phyloP scores from a whole-genome alignment of 2,113 vertebrate species.

The Pipa parva region DNA sequence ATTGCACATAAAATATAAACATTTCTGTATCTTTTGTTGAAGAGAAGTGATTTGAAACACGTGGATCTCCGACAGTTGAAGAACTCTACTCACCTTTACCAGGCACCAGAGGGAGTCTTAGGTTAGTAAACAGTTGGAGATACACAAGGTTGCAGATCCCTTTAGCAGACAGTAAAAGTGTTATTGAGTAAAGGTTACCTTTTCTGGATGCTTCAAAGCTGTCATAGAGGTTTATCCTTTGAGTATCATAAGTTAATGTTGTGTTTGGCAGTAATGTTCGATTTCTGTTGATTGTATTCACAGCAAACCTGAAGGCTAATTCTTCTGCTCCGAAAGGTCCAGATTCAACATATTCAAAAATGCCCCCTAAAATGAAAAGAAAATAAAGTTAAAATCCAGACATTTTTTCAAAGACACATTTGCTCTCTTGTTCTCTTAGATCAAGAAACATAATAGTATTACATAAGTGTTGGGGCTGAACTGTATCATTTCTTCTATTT shows the following conservation, averaged over 20 bases:
- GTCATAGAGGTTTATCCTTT: conserved; percentile 98
- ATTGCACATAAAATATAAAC: no score
- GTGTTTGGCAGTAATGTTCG: conserved; percentile 97
- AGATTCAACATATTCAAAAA: conserved; percentile 95
- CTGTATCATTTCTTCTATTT: no score
- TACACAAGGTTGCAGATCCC: background rate
- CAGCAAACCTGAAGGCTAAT: conserved; percentile 97
- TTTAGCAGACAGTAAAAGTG: conserved; percentile 4
- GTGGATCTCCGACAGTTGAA: no score
- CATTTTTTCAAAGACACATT: background rate
- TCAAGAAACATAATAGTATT: no score
- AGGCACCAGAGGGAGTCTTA: background rate
- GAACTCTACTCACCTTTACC: background rate
- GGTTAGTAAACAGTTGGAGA: background rate
- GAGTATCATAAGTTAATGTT: conserved; percentile 94
- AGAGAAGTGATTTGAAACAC: no score
- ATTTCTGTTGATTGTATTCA: conserved; percentile 99
- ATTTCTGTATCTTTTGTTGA: no score
- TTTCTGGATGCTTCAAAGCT: conserved; percentile 98
- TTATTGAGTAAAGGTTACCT: conserved; percentile 67
- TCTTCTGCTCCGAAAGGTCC: conserved; percentile 96
- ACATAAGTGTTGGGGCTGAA: no score
- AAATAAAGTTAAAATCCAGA: background rate
- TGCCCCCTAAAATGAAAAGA: conserved; percentile 73
- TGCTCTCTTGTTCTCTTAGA: no score